Evolutionary conservation across 1,140 invertebrate genomes (phyloP).

Genomic region (Pseudomyrmex flavicornis): DNA sequence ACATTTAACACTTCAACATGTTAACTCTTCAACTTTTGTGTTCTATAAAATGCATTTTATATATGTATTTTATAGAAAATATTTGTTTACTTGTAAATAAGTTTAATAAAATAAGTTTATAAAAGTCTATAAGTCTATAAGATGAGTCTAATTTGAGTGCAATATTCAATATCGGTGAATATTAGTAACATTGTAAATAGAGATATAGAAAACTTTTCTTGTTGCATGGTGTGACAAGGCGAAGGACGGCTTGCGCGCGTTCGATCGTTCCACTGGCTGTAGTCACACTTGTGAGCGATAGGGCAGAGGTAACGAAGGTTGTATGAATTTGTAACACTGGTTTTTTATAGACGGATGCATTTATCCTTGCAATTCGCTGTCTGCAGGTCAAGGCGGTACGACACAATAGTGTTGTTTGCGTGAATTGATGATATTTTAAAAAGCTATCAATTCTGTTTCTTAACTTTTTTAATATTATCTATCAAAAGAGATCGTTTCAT

Average conservation of each 20-base stretch:
- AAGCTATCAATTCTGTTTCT: neutral
- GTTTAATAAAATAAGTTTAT: too few species aligned
- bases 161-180: neutral
- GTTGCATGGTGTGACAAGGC: constrained; percentile 8
- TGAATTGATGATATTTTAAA: constrained; percentile 16
- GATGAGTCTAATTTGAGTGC: too few species aligned
- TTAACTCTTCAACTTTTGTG: too few species aligned
- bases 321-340: constrained; percentile 52
- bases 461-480: neutral
- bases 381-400: constrained; percentile 39
- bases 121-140: too few species aligned
- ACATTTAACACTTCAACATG: too few species aligned
- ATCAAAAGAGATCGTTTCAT: neutral
- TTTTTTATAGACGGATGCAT: constrained; percentile 49
- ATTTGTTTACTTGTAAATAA: too few species aligned
- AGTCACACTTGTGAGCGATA: constrained; percentile 38
- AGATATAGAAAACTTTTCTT: constrained; percentile 15
- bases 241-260: constrained; percentile 29
- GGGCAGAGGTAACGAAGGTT: constrained; percentile 53
- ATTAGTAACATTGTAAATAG: neutral
- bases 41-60: too few species aligned
- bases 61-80: too few species aligned
- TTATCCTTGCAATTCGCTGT: constrained; percentile 23
- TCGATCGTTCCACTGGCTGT: constrained; percentile 48
- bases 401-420: neutral